Conservation (phyloP, 2,888 invertebrate genomes). For the Hypselothyrea guttata region DNA sequence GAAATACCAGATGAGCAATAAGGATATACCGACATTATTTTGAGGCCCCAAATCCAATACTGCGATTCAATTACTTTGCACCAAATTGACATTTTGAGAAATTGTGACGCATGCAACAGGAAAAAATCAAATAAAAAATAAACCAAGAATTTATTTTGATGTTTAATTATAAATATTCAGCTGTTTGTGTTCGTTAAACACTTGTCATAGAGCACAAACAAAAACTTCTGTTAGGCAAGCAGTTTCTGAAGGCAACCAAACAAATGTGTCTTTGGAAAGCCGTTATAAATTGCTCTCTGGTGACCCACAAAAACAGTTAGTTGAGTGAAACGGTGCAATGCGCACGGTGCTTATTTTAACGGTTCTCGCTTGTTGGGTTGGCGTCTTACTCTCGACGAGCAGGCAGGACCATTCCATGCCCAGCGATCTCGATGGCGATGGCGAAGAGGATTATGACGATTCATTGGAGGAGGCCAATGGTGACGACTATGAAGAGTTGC, state of each 20-base stretch:
- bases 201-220: too few relatives aligned
- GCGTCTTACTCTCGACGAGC: not conserved
- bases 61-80: constrained; percentile 1
- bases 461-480: not conserved
- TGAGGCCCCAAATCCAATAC: not conserved
- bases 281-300: not conserved
- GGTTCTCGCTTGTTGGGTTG: constrained; percentile 8
- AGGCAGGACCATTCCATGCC: not conserved
- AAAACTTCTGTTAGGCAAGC: not conserved
- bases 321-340: constrained; percentile 21
- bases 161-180: too few relatives aligned
- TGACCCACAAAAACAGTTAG: constrained; percentile 12
- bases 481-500: not conserved
- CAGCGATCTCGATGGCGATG: not conserved
- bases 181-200: too few relatives aligned
- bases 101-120: not conserved
- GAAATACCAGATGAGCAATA: not conserved
- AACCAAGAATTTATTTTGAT: too few relatives aligned
- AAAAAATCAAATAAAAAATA: too few relatives aligned
- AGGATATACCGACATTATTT: not conserved
- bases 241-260: constrained; percentile 10
- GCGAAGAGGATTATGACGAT: constrained; percentile 12
- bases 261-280: not conserved
- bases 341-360: constrained; percentile 7
- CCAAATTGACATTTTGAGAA: not conserved